These are phyloP conservation scores for Biston betularia DNA, from an alignment of 2,888 invertebrate genomes.

Conservation along the genomic window DNA sequence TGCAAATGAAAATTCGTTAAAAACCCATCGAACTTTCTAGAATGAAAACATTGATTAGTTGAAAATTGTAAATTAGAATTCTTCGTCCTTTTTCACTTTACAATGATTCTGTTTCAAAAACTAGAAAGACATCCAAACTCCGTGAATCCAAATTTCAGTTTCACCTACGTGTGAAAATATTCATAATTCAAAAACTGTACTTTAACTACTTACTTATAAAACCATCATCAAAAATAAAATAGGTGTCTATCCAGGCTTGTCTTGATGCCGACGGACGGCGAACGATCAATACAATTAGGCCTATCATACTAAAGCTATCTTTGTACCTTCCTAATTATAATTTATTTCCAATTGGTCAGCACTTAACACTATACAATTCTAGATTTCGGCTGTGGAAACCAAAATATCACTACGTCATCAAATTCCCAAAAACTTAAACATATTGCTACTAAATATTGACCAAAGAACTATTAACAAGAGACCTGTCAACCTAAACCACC, in stretches of 20 bases:
- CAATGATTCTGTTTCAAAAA: no score
- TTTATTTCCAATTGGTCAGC: neutral
- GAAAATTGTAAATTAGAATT: no score
- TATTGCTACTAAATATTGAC: conserved; percentile 10
- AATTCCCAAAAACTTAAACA: neutral
- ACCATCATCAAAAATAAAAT: neutral
- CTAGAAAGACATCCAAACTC: no score
- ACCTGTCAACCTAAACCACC: conserved; percentile 14
- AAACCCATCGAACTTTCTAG: no score
- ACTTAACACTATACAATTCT: conserved; percentile 4
- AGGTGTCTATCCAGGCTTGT: neutral
- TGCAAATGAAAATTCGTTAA: no score
- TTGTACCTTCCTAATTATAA: neutral
- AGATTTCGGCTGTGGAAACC: conserved; percentile 2
- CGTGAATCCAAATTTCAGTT: no score
- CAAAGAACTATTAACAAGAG: conserved; percentile 12
- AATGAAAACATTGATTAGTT: no score
- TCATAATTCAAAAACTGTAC: no score
- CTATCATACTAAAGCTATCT: conserved; percentile 1
- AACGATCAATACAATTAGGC: conserved; percentile 1
- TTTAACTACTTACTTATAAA: no score
- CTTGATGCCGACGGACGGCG: conserved; percentile 8
- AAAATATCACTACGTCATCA: conserved; percentile 2
- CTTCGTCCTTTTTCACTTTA: no score
- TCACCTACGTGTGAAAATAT: no score